phyloP scores from a whole-genome alignment of 2,113 vertebrate genomes.

The Triplophysa dalaica region DNA sequence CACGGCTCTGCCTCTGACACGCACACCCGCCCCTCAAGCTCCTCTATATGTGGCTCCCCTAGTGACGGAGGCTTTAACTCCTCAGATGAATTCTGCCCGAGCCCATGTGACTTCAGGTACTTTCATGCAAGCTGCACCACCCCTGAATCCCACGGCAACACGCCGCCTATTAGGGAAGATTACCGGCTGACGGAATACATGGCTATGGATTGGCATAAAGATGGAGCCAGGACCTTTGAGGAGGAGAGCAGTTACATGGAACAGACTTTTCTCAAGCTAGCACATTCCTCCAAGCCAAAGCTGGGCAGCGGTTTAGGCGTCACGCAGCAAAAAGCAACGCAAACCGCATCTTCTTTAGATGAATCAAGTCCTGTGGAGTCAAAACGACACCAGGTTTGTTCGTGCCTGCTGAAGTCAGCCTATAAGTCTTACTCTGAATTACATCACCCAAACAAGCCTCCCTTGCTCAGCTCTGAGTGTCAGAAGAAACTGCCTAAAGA shows the following conservation, averaged over 20 bases:
- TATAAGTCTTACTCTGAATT: constrained; percentile 90
- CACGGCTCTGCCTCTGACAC: constrained; percentile 80
- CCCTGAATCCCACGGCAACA: constrained; percentile 87
- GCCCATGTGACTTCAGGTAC: constrained; percentile 81
- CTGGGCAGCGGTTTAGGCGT: constrained; percentile 76
- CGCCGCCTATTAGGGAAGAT: constrained; percentile 79
- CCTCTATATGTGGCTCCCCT: constrained; percentile 90
- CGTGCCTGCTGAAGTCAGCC: constrained; percentile 82
- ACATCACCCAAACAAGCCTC: constrained; percentile 55
- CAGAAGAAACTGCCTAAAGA: constrained; percentile 62
- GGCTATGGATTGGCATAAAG: constrained; percentile 82
- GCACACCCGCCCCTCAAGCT: constrained; percentile 83
- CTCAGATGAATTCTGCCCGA: constrained; percentile 89
- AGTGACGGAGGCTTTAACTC: constrained; percentile 91
- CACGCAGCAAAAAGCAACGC: constrained; percentile 62
- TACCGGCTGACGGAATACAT: constrained; percentile 84
- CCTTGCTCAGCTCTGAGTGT: constrained; percentile 54
- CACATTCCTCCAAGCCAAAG: constrained; percentile 88
- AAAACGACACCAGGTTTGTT: constrained; percentile 75
- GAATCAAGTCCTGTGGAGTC: constrained; percentile 81
- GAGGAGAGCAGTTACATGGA: constrained; percentile 68
- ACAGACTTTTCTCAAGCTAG: constrained; percentile 84
- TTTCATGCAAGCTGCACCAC: constrained; percentile 84
- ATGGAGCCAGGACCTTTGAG: constrained; percentile 40
- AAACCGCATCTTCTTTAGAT: constrained; percentile 89